phyloP scores from a whole-genome alignment of 2,797 vertebrate species.

The Darevskia mixta region DNA sequence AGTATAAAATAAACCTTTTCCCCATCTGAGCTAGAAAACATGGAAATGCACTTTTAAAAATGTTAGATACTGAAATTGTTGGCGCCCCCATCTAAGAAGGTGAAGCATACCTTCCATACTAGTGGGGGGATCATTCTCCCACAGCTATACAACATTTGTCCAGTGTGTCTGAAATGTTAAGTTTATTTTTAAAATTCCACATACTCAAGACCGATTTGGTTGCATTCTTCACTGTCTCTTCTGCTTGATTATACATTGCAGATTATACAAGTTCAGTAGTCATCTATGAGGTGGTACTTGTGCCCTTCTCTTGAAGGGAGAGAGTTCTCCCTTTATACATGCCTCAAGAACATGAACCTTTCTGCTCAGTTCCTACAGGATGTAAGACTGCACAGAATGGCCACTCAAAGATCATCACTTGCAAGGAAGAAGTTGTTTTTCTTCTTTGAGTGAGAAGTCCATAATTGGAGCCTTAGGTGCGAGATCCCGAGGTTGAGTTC shows the following conservation, averaged over 20 bases:
- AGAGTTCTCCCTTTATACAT: no score
- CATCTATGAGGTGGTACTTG: background rate
- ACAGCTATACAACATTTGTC: conserved; percentile 3
- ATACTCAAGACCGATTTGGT: background rate
- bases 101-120: conserved; percentile 26
- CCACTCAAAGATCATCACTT: no score
- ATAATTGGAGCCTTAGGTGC: no score
- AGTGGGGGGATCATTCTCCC: conserved; percentile 38
- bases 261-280: background rate
- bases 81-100: conserved; percentile 46
- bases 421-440: no score
- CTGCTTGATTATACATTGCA: background rate
- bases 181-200: conserved; percentile 33
- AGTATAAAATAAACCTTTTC: no score
- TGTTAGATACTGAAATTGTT: conserved; percentile 31
- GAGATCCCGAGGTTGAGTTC: no score
- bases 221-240: background rate
- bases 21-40: conserved; percentile 34
- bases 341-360: no score
- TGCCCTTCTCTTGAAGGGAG: no score
- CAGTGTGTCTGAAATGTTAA: conserved; percentile 30
- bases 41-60: conserved; percentile 26
- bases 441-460: no score
- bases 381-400: no score
- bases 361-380: no score